These are phyloP conservation scores for Phymatocera aterrima DNA, from an alignment of 2,888 invertebrate genomes.

Conservation along the genomic window DNA sequence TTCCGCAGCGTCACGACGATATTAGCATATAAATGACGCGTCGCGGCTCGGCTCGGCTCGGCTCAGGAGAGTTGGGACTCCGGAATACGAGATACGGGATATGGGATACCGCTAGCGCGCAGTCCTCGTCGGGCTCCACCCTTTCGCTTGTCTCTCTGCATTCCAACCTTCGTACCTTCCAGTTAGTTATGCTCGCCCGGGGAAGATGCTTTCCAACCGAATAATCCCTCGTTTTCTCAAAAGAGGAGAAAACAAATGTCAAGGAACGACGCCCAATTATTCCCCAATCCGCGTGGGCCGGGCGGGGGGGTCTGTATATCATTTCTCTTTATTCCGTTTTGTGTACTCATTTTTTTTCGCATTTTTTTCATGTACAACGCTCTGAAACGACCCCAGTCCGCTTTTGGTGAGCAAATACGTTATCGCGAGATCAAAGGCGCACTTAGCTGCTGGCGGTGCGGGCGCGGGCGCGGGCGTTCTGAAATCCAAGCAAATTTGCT, in stretches of 20 bases:
- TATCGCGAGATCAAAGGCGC: slow-evolving; percentile 16
- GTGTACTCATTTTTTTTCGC: no score
- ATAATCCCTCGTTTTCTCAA: no score
- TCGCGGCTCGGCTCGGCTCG: no score
- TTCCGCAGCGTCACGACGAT: slow-evolving; percentile 39
- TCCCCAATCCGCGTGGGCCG: no score
- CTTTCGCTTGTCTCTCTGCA: neutral
- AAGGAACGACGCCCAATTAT: no score
- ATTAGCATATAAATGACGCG: slow-evolving; percentile 55
- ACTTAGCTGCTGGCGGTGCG: slow-evolving; percentile 3
- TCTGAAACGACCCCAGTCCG: neutral
- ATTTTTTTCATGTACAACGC: neutral
- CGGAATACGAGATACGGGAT: slow-evolving; percentile 9
- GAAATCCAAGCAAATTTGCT: neutral
- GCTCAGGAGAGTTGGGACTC: neutral
- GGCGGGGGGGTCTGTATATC: no score
- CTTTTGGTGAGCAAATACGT: slow-evolving; percentile 3
- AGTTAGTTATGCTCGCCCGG: no score
- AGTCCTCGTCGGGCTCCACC: neutral
- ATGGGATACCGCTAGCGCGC: neutral
- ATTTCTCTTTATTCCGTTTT: neutral
- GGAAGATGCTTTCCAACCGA: no score
- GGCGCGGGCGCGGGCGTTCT: neutral
- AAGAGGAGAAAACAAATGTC: no score
- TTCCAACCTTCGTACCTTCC: neutral